These are phyloP conservation scores for Drymodes brunneopygia DNA, from an alignment of 2,113 vertebrate genomes.

Conservation along the genomic window DNA sequence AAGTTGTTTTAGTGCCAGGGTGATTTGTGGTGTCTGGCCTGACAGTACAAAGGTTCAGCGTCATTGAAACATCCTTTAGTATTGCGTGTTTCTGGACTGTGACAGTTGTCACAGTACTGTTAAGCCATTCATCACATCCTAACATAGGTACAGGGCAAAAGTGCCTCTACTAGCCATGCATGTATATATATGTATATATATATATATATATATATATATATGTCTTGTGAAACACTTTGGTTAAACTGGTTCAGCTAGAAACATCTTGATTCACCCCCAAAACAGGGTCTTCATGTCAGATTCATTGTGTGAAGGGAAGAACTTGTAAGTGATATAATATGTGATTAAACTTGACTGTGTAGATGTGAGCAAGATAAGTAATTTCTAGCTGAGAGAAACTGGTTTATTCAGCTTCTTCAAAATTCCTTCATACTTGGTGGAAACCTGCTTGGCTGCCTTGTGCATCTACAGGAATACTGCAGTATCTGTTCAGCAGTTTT, in stretches of 20 bases:
- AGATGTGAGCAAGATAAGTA: background rate
- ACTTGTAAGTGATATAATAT: background rate
- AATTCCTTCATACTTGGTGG: background rate
- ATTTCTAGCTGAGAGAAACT: background rate
- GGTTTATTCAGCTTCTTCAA: slow-evolving; percentile 15
- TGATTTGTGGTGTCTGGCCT: background rate
- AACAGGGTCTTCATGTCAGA: background rate
- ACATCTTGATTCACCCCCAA: background rate
- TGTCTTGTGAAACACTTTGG: background rate
- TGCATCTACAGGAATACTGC: background rate
- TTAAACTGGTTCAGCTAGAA: background rate
- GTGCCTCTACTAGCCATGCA: background rate
- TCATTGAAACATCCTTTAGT: background rate
- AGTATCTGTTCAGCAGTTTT: background rate
- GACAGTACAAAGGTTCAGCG: background rate
- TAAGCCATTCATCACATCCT: background rate
- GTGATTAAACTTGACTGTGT: background rate
- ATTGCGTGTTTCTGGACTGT: background rate
- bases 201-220: background rate
- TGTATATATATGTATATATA: too few species aligned
- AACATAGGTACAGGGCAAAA: background rate
- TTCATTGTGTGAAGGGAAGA: background rate
- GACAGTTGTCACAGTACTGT: background rate
- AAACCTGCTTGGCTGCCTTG: background rate
- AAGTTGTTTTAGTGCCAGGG: background rate